These are phyloP conservation scores for Trilocha varians DNA, from an alignment of 2,888 invertebrate genomes.

Conservation along the genomic window DNA sequence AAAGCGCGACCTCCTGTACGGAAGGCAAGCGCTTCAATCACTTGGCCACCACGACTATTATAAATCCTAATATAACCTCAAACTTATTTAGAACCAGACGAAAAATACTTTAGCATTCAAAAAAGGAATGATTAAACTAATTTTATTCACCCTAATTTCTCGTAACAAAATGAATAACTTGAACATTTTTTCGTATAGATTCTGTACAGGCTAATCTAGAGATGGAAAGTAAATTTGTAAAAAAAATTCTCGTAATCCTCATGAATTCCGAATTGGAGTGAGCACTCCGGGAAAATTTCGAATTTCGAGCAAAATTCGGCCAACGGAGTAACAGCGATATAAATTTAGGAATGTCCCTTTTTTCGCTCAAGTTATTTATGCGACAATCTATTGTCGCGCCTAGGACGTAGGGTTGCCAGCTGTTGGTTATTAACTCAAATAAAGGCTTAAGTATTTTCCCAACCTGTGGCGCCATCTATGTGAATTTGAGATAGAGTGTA, in stretches of 20 bases:
- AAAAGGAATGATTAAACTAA: background rate
- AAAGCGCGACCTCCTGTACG: too few relatives aligned
- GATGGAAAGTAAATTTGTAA: slow-evolving; percentile 25
- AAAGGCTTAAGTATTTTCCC: too few relatives aligned
- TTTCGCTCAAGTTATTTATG: slow-evolving; percentile 54
- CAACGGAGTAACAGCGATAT: slow-evolving; percentile 21
- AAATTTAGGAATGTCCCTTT: slow-evolving; percentile 34
- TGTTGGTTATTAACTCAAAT: too few relatives aligned
- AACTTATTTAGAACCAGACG: too few relatives aligned
- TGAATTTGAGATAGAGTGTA: too few relatives aligned
- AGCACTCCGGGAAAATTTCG: slow-evolving; percentile 13
- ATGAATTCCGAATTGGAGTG: slow-evolving; percentile 31
- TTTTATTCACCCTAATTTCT: background rate
- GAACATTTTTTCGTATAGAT: slow-evolving; percentile 19
- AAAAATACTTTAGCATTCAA: background rate
- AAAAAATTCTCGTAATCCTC: slow-evolving; percentile 22
- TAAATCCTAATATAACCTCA: too few relatives aligned
- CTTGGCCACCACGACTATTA: too few relatives aligned
- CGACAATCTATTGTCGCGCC: slow-evolving; percentile 47
- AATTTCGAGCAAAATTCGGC: slow-evolving; percentile 14
- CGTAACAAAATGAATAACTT: slow-evolving; percentile 22
- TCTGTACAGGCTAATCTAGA: slow-evolving; percentile 23
- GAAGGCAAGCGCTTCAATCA: too few relatives aligned
- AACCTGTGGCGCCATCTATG: too few relatives aligned
- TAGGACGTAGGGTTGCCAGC: slow-evolving; percentile 8